A percentile compares a stretch with the other conserved stretches of the same genome.
Evolutionary conservation across 2,113 vertebrate species (phyloP).

Genomic region (Speoplatyrhinus poulsoni): DNA sequence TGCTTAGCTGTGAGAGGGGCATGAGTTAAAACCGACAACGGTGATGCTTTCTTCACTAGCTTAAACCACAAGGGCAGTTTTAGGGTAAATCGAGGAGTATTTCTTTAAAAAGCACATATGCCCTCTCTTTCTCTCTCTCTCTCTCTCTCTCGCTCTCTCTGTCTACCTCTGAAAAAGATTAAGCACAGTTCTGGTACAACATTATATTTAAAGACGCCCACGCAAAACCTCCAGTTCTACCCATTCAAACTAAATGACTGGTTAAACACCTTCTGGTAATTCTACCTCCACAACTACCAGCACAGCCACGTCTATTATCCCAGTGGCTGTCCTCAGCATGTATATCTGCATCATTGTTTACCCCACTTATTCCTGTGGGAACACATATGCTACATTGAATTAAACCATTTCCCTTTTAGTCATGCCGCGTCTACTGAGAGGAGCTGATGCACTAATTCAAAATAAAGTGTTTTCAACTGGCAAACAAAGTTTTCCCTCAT

Average conservation of each 20-base stretch:
- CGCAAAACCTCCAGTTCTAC: neutral
- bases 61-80: no score
- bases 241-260: neutral
- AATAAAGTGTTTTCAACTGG: neutral
- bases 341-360: constrained; percentile 10
- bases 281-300: neutral
- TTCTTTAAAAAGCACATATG: no score
- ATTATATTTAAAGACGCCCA: no score
- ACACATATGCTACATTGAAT: constrained; percentile 16
- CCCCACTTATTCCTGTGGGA: constrained; percentile 4
- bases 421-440: neutral
- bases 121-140: no score
- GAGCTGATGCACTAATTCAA: constrained; percentile 5
- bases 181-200: no score
- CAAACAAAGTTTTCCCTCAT: constrained; percentile 18
- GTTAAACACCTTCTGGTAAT: neutral
- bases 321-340: constrained; percentile 13
- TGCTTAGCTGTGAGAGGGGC: no score
- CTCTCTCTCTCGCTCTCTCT: no score
- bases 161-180: no score
- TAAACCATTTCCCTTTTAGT: constrained; percentile 11
- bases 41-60: no score
- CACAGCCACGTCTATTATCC: neutral
- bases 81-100: no score
- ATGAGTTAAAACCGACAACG: no score